Evolutionary conservation across 2,113 vertebrate genomes (phyloP).

Genomic region (Equus przewalskii): DNA sequence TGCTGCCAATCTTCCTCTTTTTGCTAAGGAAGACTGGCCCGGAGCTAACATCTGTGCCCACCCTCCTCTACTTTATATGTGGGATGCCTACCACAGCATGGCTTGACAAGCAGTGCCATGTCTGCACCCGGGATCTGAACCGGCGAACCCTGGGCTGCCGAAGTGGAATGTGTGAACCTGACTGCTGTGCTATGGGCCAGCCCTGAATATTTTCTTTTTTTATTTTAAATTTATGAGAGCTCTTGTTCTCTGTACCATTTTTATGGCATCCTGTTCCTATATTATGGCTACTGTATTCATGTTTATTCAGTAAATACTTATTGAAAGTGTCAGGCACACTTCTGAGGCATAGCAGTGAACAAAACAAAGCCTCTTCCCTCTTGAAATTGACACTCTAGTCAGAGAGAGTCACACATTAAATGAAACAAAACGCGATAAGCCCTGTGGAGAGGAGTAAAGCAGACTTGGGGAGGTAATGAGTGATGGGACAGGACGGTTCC

Average conservation of each 20-base stretch:
- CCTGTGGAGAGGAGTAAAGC: background rate
- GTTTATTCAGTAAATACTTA: background rate
- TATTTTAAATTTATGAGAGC: background rate
- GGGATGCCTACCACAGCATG: too few species aligned
- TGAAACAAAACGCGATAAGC: background rate
- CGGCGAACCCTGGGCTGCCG: too few species aligned
- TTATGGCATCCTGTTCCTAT: background rate
- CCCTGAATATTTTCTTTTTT: conserved; percentile 1
- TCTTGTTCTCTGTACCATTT: background rate
- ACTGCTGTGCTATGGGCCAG: too few species aligned
- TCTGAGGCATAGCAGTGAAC: background rate
- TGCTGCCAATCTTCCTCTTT: too few species aligned
- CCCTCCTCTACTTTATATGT: too few species aligned
- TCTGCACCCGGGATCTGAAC: too few species aligned
- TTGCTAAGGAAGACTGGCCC: too few species aligned
- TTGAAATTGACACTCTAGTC: background rate
- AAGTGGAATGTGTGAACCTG: too few species aligned
- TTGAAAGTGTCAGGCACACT: background rate
- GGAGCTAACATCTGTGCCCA: too few species aligned
- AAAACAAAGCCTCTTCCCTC: background rate
- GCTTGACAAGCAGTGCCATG: too few species aligned
- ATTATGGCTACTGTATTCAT: background rate
- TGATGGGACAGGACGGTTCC: background rate
- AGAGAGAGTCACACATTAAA: background rate
- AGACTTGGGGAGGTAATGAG: background rate